Conservation (phyloP, 2,797 vertebrate genomes). For the Intellagama lesueurii region DNA sequence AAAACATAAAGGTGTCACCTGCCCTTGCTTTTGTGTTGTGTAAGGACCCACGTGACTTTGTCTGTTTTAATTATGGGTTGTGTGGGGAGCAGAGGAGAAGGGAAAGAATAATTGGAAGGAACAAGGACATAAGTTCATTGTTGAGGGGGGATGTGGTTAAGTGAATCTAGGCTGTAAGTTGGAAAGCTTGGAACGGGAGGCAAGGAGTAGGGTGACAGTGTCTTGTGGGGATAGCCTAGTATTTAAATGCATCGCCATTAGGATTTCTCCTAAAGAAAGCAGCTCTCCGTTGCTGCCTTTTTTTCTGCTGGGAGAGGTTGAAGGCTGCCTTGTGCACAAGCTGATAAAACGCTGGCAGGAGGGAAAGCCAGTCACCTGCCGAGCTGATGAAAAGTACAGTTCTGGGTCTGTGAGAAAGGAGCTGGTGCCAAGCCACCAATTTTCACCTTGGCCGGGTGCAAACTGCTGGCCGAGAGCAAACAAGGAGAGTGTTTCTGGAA, state of each 20-base stretch:
- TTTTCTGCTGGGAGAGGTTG: not conserved
- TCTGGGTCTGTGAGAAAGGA: not conserved
- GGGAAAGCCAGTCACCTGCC: constrained; percentile 6
- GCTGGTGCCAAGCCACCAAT: constrained; percentile 33
- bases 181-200: not conserved
- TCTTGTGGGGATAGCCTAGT: too few relatives aligned
- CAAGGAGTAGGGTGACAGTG: too few relatives aligned
- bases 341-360: not conserved
- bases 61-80: too few relatives aligned
- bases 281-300: not conserved
- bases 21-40: too few relatives aligned
- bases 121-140: not conserved
- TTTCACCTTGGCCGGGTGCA: constrained; percentile 25
- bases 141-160: not conserved
- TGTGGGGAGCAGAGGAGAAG: too few relatives aligned
- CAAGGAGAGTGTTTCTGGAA: not conserved
- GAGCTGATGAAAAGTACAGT: constrained; percentile 23
- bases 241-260: too few relatives aligned
- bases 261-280: too few relatives aligned
- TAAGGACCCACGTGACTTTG: too few relatives aligned
- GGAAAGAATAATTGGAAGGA: not conserved
- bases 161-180: not conserved
- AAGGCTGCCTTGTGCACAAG: not conserved
- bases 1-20: too few relatives aligned
- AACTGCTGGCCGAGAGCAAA: not conserved